Conservation (phyloP, 2,888 invertebrate species). For the Odontomyia ornata region DNA sequence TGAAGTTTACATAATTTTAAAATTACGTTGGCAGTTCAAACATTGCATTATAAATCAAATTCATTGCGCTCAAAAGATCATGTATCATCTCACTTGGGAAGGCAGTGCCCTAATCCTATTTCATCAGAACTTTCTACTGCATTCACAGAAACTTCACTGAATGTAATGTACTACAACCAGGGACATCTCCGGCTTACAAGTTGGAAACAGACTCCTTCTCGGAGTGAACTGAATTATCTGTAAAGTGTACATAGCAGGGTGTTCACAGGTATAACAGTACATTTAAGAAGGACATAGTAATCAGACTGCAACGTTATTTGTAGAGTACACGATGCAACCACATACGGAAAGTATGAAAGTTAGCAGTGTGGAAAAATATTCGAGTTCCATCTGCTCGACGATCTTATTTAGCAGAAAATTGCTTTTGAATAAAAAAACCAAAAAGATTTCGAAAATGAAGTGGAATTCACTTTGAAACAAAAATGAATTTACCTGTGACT, state of each 20-base stretch:
- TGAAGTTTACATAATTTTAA: no score
- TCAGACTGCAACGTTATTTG: background rate
- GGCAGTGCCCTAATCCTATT: no score
- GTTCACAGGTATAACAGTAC: background rate
- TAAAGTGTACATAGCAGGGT: background rate
- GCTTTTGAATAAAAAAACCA: slow-evolving; percentile 50
- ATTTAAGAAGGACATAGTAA: background rate
- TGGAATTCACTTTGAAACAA: background rate
- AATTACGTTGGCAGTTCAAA: no score
- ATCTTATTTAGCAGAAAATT: slow-evolving; percentile 50
- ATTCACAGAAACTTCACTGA: background rate
- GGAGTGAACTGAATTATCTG: background rate
- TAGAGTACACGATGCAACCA: background rate
- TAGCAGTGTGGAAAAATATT: background rate
- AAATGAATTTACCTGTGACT: no score
- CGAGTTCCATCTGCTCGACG: slow-evolving; percentile 22
- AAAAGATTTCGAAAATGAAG: background rate
- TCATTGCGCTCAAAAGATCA: no score
- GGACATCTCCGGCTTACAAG: no score
- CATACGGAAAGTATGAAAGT: background rate
- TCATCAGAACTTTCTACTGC: background rate
- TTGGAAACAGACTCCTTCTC: background rate
- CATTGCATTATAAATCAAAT: no score
- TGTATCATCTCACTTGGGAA: no score
- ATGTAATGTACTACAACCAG: background rate